Percentiles rank a stretch among this genome's conserved stretches.
These are phyloP conservation scores for Hedychridium roseum DNA, from an alignment of 2,888 invertebrate genomes.

Conservation along the genomic window DNA sequence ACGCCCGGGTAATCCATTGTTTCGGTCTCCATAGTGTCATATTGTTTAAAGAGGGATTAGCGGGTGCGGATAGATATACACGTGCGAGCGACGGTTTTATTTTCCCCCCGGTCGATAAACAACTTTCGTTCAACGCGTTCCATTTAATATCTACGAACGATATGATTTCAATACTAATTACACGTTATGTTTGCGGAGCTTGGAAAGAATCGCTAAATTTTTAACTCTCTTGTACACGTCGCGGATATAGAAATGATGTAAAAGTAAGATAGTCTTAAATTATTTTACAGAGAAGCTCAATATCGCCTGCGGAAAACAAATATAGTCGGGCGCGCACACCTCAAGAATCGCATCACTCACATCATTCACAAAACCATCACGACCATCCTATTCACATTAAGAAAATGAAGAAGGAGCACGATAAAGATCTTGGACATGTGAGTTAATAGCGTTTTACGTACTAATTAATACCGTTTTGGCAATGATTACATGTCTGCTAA, in stretches of 20 bases:
- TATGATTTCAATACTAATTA: no score
- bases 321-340: constrained; percentile 80
- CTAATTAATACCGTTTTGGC: no score
- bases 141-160: no score
- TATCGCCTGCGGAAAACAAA: constrained; percentile 87
- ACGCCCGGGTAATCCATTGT: constrained; percentile 36
- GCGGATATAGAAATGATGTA: no score
- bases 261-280: no score
- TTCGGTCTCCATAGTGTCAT: constrained; percentile 31
- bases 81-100: no score
- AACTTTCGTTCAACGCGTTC: no score
- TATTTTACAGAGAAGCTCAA: constrained; percentile 78
- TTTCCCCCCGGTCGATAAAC: no score
- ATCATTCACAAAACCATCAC: constrained; percentile 65
- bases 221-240: not conserved
- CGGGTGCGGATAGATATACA: constrained; percentile 16
- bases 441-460: no score
- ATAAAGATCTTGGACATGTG: constrained; percentile 83
- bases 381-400: constrained; percentile 64
- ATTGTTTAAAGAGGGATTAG: constrained; percentile 37
- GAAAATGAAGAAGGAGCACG: constrained; percentile 81
- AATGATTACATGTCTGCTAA: no score
- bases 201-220: not conserved
- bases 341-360: constrained; percentile 71
- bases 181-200: no score